phyloP scores from a whole-genome alignment of 2,888 invertebrate genomes.

The Ectemnius continuus region DNA sequence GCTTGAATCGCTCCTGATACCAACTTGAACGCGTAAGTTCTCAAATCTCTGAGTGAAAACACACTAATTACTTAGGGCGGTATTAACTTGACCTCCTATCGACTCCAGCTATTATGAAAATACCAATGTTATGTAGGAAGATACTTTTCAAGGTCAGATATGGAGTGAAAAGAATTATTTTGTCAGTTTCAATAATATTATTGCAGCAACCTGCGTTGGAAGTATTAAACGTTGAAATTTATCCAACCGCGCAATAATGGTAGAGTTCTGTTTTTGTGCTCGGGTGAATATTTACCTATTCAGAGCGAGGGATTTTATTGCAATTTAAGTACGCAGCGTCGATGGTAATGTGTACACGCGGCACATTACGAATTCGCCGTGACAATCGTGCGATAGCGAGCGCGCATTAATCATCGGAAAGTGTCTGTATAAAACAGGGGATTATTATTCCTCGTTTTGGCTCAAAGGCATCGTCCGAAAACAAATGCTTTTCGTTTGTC shows the following conservation, averaged over 20 bases:
- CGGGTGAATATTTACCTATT: too few relatives aligned
- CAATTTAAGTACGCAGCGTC: slow-evolving; percentile 31
- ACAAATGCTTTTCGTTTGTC: background rate
- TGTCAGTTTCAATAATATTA: too few relatives aligned
- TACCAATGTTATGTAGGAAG: too few relatives aligned
- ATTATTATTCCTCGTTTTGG: background rate
- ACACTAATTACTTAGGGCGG: background rate
- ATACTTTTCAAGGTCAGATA: too few relatives aligned
- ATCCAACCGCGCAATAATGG: too few relatives aligned
- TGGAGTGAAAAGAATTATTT: too few relatives aligned
- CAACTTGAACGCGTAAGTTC: background rate
- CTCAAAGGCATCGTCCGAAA: background rate
- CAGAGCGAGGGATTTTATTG: slow-evolving; percentile 25
- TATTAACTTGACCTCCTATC: too few relatives aligned
- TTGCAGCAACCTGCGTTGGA: too few relatives aligned
- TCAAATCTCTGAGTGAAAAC: background rate
- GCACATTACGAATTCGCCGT: slow-evolving; percentile 40
- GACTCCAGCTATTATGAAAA: too few relatives aligned
- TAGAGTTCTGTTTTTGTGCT: too few relatives aligned
- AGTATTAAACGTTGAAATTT: too few relatives aligned
- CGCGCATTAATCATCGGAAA: slow-evolving; percentile 54
- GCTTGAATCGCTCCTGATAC: slow-evolving; percentile 19
- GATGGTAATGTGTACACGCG: slow-evolving; percentile 31
- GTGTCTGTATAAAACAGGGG: slow-evolving; percentile 13
- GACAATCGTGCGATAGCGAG: slow-evolving; percentile 19